A percentile compares a stretch with the other conserved stretches of the same genome.
These are phyloP conservation scores for Radopholus similis DNA, from an alignment of 1,140 invertebrate genomes.

Conservation along the genomic window DNA sequence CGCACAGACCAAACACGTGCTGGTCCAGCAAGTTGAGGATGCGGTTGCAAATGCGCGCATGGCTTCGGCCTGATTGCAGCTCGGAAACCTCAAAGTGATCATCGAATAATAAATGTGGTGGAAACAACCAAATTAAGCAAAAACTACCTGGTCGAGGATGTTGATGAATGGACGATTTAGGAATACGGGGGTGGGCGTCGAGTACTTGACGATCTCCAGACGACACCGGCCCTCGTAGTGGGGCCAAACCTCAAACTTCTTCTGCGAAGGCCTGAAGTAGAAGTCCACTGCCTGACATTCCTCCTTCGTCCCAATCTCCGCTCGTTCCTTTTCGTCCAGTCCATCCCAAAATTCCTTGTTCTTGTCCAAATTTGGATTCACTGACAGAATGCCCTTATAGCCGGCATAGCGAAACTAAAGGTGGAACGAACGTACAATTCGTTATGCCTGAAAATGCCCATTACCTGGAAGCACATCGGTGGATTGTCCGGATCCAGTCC, in stretches of 20 bases:
- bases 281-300: conserved; percentile 11
- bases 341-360: conserved; percentile 4
- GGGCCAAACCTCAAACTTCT: conserved; percentile 27
- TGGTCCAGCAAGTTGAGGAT: conserved; percentile 47
- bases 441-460: not conserved
- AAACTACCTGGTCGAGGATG: conserved; percentile 56
- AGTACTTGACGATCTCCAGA: conserved; percentile 60
- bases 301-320: not conserved
- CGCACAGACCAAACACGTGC: conserved; percentile 35
- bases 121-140: not conserved
- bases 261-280: conserved; percentile 28
- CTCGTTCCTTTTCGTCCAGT: not conserved
- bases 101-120: not conserved
- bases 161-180: conserved; percentile 60
- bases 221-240: conserved; percentile 6
- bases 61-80: conserved; percentile 31
- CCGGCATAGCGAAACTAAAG: conserved; percentile 35
- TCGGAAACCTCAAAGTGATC: conserved; percentile 42
- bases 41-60: conserved; percentile 36
- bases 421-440: not conserved
- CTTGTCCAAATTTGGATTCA: conserved; percentile 32
- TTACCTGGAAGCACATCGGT: conserved; percentile 38
- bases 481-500: conserved; percentile 12
- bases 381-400: conserved; percentile 29
- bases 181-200: conserved; percentile 61